Percentiles rank a stretch among this genome's conserved stretches.
Evolutionary conservation across 2,113 vertebrate genomes (phyloP).

Genomic region (Drymodes brunneopygia): DNA sequence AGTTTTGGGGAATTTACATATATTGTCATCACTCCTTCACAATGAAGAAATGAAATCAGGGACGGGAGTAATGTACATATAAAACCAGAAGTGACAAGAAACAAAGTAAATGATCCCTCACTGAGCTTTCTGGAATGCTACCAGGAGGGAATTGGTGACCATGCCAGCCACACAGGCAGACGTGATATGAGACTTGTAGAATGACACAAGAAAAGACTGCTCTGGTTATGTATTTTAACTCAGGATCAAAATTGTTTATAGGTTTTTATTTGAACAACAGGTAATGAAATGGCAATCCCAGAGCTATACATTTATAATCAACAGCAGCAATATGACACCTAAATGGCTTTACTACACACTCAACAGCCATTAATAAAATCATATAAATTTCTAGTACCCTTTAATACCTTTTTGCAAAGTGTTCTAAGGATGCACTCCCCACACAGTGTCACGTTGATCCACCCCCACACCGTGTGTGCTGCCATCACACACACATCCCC

Average conservation of each 20-base stretch:
- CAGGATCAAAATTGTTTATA: neutral
- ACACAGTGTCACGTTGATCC: rapidly evolving
- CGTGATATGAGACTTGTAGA: neutral
- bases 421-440: neutral
- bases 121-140: neutral
- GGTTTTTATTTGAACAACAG: neutral
- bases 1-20: neutral
- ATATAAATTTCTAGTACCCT: neutral
- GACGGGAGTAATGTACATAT: neutral
- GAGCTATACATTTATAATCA: neutral
- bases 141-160: neutral
- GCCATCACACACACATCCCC: neutral
- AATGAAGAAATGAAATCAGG: neutral
- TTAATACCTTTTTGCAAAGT: neutral
- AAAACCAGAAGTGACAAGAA: neutral
- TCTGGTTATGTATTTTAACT: neutral
- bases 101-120: neutral
- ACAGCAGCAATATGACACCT: neutral
- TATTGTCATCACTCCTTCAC: neutral
- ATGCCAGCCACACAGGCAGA: neutral
- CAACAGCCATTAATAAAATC: neutral
- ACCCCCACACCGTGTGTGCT: neutral
- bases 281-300: neutral
- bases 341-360: neutral
- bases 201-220: neutral